Evolutionary conservation across 2,113 vertebrate species (phyloP).

Genomic region (Austrofundulus limnaeus): DNA sequence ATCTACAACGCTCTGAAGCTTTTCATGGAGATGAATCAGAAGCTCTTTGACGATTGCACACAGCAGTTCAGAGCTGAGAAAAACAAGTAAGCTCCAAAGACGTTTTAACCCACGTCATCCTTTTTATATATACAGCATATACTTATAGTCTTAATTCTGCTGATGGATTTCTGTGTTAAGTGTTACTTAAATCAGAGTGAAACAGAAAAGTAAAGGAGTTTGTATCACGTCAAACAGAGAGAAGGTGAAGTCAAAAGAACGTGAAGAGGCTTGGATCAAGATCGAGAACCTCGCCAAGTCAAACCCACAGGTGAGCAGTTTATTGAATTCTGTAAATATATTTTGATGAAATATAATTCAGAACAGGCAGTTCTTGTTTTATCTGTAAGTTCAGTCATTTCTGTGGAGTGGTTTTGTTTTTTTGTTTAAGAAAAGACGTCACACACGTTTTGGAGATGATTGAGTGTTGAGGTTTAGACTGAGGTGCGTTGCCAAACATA

Average conservation of each 20-base stretch:
- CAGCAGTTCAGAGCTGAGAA: constrained; percentile 99
- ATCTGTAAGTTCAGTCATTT: too few relatives aligned
- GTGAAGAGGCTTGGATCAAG: constrained; percentile 98
- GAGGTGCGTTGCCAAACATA: too few relatives aligned
- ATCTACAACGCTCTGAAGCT: constrained; percentile 98
- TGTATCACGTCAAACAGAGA: constrained; percentile 80
- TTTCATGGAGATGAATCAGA: constrained; percentile 99
- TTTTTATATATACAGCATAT: neutral
- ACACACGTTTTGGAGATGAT: too few relatives aligned
- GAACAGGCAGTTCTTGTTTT: too few relatives aligned
- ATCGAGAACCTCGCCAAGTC: constrained; percentile 98
- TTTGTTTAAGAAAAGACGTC: too few relatives aligned
- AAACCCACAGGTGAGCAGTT: constrained; percentile 89
- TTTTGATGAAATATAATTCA: neutral
- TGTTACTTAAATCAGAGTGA: neutral
- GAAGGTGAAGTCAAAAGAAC: constrained; percentile 95
- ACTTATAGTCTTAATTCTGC: neutral
- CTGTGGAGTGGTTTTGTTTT: too few relatives aligned
- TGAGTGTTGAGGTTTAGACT: too few relatives aligned
- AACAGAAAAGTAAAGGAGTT: constrained; percentile 11
- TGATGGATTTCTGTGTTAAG: neutral
- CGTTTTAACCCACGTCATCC: neutral
- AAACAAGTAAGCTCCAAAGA: constrained; percentile 83
- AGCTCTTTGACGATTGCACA: constrained; percentile 97
- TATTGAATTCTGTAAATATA: neutral